Percentiles rank a stretch among this genome's conserved stretches.
Conservation (phyloP, 2,113 vertebrate genomes). For the Melanotaenia duboulayi region DNA sequence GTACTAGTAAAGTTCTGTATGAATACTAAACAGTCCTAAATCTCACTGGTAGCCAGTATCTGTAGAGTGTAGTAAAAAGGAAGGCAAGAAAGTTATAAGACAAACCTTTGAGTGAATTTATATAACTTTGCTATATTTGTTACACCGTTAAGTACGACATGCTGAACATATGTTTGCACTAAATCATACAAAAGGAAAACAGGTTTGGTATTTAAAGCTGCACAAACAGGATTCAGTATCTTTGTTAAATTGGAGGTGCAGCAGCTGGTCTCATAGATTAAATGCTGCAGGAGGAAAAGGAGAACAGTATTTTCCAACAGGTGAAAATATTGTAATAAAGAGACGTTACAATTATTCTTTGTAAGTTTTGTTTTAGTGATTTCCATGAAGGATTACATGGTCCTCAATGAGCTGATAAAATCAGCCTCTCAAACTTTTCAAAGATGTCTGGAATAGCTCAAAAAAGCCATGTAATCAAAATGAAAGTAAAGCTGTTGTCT, state of each 20-base stretch:
- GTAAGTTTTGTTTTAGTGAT: conserved; percentile 23
- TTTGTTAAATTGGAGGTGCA: background rate
- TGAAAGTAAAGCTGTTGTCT: conserved; percentile 20
- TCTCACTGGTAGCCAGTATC: too few relatives aligned
- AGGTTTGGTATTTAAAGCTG: conserved; percentile 29
- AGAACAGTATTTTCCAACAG: background rate
- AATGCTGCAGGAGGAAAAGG: background rate
- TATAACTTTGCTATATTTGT: conserved; percentile 1
- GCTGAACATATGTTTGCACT: conserved; percentile 25
- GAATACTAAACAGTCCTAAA: too few relatives aligned
- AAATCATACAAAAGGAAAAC: conserved; percentile 33
- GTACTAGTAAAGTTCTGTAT: too few relatives aligned
- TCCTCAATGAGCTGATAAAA: conserved; percentile 36
- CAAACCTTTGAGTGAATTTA: too few relatives aligned
- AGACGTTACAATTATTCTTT: background rate
- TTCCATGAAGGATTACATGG: conserved; percentile 37
- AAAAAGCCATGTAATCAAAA: conserved; percentile 27
- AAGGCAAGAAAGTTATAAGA: too few relatives aligned
- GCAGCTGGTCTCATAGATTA: background rate
- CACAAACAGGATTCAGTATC: background rate
- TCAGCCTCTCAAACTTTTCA: conserved; percentile 35
- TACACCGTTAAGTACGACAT: conserved; percentile 30
- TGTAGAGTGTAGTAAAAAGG: too few relatives aligned
- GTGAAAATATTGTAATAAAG: conserved; percentile 11
- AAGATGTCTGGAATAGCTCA: conserved; percentile 25